Conservation (phyloP, 2,888 invertebrate species). For the Petrolisthes manimaculis region DNA sequence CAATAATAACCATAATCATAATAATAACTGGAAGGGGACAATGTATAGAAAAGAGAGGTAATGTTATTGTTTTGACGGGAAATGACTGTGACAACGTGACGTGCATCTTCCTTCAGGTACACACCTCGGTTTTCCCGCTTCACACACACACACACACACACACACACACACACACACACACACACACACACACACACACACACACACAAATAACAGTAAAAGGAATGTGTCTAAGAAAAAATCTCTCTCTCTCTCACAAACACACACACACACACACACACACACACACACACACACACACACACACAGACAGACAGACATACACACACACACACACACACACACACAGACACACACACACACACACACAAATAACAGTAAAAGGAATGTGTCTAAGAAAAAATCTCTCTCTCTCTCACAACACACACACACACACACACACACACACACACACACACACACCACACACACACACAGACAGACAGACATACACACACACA, state of each 20-base stretch:
- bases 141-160: slow-evolving; percentile 24
- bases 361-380: no score
- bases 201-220: no score
- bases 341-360: background rate
- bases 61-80: no score
- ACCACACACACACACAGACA: slow-evolving; percentile 2
- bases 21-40: no score
- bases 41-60: no score
- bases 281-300: slow-evolving; percentile 15
- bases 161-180: slow-evolving; percentile 26
- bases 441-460: slow-evolving; percentile 10
- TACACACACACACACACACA: no score
- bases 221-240: background rate
- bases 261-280: slow-evolving; percentile 9
- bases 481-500: no score
- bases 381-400: background rate
- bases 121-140: background rate
- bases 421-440: no score
- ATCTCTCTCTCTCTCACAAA: background rate
- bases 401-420: background rate
- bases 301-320: background rate
- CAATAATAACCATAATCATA: no score
- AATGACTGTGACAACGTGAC: no score
- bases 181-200: background rate
- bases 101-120: no score